phyloP scores from a whole-genome alignment of 2,113 vertebrate species.

The Oncorhynchus tshawytscha region DNA sequence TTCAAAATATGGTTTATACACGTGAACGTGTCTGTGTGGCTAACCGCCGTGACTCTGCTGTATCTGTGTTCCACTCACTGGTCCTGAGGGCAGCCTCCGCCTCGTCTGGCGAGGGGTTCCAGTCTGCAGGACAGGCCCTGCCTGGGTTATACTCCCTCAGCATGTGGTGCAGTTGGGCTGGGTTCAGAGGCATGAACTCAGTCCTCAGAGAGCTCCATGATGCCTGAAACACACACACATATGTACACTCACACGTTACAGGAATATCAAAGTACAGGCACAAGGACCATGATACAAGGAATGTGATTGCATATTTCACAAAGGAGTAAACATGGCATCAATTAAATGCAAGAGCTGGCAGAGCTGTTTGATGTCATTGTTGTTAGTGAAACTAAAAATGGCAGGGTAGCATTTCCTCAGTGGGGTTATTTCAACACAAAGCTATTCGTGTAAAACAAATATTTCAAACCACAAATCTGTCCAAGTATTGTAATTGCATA shows the following conservation, averaged over 20 bases:
- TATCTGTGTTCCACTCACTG: constrained; percentile 52
- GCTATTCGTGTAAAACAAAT: constrained; percentile 29
- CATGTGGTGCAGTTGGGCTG: constrained; percentile 79
- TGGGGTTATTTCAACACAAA: constrained; percentile 10
- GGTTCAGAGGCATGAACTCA: constrained; percentile 69
- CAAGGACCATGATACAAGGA: too few species aligned
- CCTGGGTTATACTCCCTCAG: constrained; percentile 69
- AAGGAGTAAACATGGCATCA: too few species aligned
- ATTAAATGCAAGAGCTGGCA: too few species aligned
- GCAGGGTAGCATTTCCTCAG: constrained; percentile 21
- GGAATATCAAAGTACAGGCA: too few species aligned
- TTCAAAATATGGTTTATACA: background rate
- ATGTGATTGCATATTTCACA: too few species aligned
- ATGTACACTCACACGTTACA: background rate
- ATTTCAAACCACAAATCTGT: constrained; percentile 22
- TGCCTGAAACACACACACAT: constrained; percentile 48
- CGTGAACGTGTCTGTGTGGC: background rate
- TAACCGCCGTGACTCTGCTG: too few species aligned
- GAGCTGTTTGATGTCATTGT: background rate
- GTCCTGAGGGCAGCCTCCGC: constrained; percentile 57
- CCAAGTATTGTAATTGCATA: constrained; percentile 6
- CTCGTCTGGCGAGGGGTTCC: constrained; percentile 65
- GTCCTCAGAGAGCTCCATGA: constrained; percentile 71
- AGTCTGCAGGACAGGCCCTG: constrained; percentile 55
- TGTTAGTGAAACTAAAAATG: constrained; percentile 7